These are phyloP conservation scores for Gambusia yucatana DNA, from an alignment of 2,797 vertebrate species.

Conservation along the genomic window DNA sequence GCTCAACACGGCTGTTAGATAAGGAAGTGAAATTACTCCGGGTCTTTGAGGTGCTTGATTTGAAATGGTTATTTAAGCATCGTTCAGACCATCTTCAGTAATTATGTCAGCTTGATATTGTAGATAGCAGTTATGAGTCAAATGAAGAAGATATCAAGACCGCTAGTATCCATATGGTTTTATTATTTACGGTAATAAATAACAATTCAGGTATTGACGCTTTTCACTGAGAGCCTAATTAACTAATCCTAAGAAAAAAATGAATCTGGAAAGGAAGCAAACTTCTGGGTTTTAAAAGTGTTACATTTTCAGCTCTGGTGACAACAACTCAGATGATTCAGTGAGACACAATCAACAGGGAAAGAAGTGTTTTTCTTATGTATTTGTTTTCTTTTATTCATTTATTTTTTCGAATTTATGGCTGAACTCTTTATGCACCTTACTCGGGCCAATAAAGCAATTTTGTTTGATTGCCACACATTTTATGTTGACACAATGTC, in stretches of 20 bases:
- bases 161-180: not conserved
- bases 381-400: too few relatives aligned
- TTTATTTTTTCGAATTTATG: not conserved
- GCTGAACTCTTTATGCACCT: not conserved
- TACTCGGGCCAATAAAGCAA: not conserved
- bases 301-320: not conserved
- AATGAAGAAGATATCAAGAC: not conserved
- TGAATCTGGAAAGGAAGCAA: not conserved
- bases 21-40: not conserved
- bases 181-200: constrained; percentile 1
- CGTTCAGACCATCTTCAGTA: constrained; percentile 6
- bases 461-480: not conserved
- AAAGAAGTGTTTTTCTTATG: not conserved
- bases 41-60: not conserved
- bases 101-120: not conserved
- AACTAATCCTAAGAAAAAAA: not conserved
- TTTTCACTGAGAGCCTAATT: not conserved
- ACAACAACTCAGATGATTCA: not conserved
- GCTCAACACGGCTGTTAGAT: not conserved
- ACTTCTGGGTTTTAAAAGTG: not conserved
- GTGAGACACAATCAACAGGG: not conserved
- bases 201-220: not conserved
- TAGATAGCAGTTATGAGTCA: not conserved
- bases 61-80: not conserved
- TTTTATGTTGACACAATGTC: not conserved